These are phyloP conservation scores for Equus quagga DNA, from an alignment of 2,113 vertebrate genomes.

Conservation along the genomic window DNA sequence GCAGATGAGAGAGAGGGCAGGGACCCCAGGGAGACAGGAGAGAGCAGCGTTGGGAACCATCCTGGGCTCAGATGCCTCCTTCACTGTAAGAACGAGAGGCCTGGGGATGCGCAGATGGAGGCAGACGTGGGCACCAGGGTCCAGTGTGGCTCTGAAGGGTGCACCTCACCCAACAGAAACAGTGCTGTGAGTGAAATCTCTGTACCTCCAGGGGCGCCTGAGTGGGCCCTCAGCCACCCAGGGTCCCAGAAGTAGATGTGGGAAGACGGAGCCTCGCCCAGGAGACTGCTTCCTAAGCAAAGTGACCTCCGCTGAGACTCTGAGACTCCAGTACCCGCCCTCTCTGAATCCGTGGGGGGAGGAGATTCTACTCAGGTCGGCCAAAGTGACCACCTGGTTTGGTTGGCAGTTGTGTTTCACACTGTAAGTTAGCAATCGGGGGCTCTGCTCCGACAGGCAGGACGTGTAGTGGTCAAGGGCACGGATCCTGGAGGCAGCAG, in stretches of 20 bases:
- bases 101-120: rapidly evolving
- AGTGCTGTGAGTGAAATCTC: background rate
- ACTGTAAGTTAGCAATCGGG: background rate
- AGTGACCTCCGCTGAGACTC: background rate
- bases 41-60: too few relatives aligned
- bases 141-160: rapidly evolving
- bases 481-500: background rate
- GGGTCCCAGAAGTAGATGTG: background rate
- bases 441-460: too few relatives aligned
- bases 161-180: background rate
- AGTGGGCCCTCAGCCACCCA: background rate
- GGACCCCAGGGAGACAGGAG: background rate
- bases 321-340: background rate
- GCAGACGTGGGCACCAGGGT: background rate
- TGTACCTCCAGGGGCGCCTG: background rate
- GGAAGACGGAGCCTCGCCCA: background rate
- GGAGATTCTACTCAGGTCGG: background rate
- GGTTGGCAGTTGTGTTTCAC: background rate
- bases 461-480: too few relatives aligned
- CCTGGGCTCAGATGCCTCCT: background rate
- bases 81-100: background rate
- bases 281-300: too few relatives aligned
- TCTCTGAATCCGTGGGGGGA: too few relatives aligned
- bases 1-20: background rate
- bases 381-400: too few relatives aligned